These are phyloP conservation scores for Caenorhabditis uteleia DNA, from an alignment of 2,888 invertebrate species.

Conservation along the genomic window DNA sequence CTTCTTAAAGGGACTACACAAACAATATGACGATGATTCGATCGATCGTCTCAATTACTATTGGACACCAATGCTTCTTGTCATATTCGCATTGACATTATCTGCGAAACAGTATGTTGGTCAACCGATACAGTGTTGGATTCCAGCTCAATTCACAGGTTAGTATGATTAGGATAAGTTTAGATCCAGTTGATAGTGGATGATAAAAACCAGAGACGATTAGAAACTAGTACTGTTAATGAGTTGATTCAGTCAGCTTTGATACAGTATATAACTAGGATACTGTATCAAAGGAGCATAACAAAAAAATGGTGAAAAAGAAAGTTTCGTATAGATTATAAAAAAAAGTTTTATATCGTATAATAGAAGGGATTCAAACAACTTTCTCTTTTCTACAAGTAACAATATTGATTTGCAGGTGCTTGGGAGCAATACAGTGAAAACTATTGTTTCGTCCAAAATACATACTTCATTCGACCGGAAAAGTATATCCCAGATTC, in stretches of 20 bases:
- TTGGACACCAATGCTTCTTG: constrained; percentile 67
- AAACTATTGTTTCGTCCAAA: constrained; percentile 69
- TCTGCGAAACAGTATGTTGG: constrained; percentile 69
- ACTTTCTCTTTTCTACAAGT: constrained; percentile 2
- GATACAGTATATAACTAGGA: constrained; percentile 6
- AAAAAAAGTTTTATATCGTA: too few species aligned
- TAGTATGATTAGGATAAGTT: too few species aligned
- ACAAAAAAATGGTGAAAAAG: background rate
- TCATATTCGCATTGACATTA: constrained; percentile 68
- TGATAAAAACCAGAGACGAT: constrained; percentile 14
- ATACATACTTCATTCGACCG: constrained; percentile 68
- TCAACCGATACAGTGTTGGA: constrained; percentile 70
- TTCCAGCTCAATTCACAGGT: constrained; percentile 69
- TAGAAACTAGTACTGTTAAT: background rate
- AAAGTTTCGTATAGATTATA: too few species aligned
- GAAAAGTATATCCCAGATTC: constrained; percentile 65
- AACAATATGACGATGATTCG: constrained; percentile 68
- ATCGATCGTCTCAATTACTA: constrained; percentile 69
- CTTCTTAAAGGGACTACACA: constrained; percentile 68
- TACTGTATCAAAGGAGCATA: too few species aligned
- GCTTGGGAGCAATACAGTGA: constrained; percentile 70
- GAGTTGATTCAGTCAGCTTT: too few species aligned
- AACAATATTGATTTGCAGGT: too few species aligned
- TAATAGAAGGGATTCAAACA: too few species aligned
- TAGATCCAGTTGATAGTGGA: too few species aligned